Conservation (phyloP, 1,140 invertebrate species). For the Drosophila triauraria region DNA sequence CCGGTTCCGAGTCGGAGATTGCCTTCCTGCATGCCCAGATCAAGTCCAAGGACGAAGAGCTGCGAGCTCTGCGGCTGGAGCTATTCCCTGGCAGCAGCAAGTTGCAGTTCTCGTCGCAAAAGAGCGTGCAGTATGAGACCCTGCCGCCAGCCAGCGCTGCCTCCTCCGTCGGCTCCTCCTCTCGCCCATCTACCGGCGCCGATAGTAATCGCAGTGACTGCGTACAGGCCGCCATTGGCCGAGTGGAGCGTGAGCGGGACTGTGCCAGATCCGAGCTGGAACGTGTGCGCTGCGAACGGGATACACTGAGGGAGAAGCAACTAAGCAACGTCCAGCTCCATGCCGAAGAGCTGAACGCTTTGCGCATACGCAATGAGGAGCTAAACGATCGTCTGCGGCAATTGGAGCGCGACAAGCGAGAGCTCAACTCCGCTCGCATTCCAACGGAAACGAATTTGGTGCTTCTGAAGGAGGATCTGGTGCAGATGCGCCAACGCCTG, state of each 20-base stretch:
- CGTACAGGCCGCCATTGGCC: slow-evolving; percentile 71
- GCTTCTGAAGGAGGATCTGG: slow-evolving; percentile 71
- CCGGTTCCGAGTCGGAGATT: slow-evolving; percentile 69
- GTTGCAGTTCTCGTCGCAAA: slow-evolving; percentile 43
- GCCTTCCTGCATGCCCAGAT: slow-evolving; percentile 77
- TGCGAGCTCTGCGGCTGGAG: slow-evolving; percentile 58
- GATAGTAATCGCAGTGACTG: slow-evolving; percentile 63
- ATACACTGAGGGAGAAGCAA: slow-evolving; percentile 73
- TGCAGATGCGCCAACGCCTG: slow-evolving; percentile 51
- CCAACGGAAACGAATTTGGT: slow-evolving; percentile 69
- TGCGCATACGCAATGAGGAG: slow-evolving; percentile 63
- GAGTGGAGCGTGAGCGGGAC: slow-evolving; percentile 75
- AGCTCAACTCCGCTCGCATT: slow-evolving; percentile 64
- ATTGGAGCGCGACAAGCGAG: slow-evolving; percentile 72
- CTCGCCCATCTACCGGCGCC: slow-evolving; percentile 12
- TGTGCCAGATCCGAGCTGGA: slow-evolving; percentile 74
- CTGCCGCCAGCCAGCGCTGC: slow-evolving; percentile 19
- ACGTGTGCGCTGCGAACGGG: slow-evolving; percentile 72
- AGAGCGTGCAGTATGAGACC: slow-evolving; percentile 42
- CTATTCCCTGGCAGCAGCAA: slow-evolving; percentile 39
- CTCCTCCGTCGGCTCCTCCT: slow-evolving; percentile 1
- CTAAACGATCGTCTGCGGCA: slow-evolving; percentile 58
- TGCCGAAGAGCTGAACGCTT: slow-evolving; percentile 57
- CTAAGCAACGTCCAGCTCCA: slow-evolving; percentile 62
- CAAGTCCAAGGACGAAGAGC: slow-evolving; percentile 81